These are phyloP conservation scores for Caenorhabditis sp. DNA, from an alignment of 2,888 invertebrate genomes.

Conservation along the genomic window DNA sequence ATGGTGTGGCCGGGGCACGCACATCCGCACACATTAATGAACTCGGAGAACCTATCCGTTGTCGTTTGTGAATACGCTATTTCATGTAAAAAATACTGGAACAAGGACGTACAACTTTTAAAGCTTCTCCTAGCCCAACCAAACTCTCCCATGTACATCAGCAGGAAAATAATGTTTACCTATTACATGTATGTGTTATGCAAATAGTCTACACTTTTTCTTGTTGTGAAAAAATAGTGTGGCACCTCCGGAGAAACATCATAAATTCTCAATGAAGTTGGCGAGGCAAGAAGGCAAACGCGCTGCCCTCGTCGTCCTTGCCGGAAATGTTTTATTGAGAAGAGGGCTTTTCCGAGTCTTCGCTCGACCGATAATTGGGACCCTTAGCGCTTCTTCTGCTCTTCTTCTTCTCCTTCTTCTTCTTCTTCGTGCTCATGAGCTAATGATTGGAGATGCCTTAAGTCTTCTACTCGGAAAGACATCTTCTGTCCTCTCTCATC, in stretches of 20 bases:
- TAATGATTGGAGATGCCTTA: conserved; percentile 31
- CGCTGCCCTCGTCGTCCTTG: conserved; percentile 23
- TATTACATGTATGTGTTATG: conserved; percentile 12
- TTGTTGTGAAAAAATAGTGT: conserved; percentile 18
- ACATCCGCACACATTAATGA: conserved; percentile 57
- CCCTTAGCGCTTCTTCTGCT: conserved; percentile 55
- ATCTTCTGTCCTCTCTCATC: neutral
- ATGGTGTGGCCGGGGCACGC: conserved; percentile 19
- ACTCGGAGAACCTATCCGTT: conserved; percentile 30
- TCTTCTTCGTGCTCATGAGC: conserved; percentile 13
- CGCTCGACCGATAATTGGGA: conserved; percentile 47
- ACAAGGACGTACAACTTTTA: no score
- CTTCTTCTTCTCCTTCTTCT: no score
- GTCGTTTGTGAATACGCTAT: conserved; percentile 15
- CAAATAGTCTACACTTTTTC: conserved; percentile 18
- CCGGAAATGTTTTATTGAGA: conserved; percentile 59
- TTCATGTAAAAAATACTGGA: no score
- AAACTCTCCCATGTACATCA: no score
- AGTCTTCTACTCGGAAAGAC: conserved; percentile 3
- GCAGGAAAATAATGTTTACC: conserved; percentile 9
- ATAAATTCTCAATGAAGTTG: conserved; percentile 61
- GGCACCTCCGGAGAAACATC: conserved; percentile 49
- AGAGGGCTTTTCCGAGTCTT: conserved; percentile 23
- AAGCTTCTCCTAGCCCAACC: no score
- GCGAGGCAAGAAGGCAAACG: conserved; percentile 25